Conservation (phyloP, 1,140 invertebrate genomes). For the Eumeta japonica region DNA sequence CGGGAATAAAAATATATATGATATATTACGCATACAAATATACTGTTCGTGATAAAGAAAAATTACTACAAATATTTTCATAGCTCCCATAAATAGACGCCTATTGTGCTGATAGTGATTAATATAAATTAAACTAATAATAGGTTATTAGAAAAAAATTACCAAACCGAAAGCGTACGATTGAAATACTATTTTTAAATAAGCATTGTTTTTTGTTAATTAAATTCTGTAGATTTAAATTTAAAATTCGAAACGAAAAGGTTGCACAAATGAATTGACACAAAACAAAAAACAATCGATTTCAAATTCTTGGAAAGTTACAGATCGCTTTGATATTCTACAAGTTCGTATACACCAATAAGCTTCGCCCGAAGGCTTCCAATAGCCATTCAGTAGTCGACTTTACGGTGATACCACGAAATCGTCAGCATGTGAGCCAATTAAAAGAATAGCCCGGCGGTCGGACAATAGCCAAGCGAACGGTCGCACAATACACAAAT, state of each 20-base stretch:
- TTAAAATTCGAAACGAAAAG: not conserved
- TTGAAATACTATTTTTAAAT: no score
- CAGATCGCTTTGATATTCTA: not conserved
- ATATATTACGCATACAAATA: not conserved
- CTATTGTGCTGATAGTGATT: no score
- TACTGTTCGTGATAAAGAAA: not conserved
- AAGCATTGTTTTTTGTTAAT: no score
- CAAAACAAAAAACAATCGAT: not conserved
- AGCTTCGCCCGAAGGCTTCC: not conserved
- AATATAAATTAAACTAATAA: no score
- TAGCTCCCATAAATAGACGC: no score
- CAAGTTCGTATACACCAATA: not conserved
- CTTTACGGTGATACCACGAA: conserved; percentile 4
- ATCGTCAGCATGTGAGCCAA: no score
- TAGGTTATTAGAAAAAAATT: no score
- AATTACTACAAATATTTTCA: no score
- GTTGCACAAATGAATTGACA: not conserved
- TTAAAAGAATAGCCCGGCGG: conserved; percentile 31
- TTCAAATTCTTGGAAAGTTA: no score
- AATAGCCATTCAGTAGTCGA: not conserved
- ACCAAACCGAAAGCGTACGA: no score
- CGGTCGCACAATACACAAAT: conserved; percentile 48
- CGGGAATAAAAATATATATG: not conserved
- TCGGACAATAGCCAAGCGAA: conserved; percentile 24
- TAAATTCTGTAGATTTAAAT: no score